These are phyloP conservation scores for Macrotrachela quadricornifera DNA, from an alignment of 1,140 invertebrate genomes.

Conservation along the genomic window DNA sequence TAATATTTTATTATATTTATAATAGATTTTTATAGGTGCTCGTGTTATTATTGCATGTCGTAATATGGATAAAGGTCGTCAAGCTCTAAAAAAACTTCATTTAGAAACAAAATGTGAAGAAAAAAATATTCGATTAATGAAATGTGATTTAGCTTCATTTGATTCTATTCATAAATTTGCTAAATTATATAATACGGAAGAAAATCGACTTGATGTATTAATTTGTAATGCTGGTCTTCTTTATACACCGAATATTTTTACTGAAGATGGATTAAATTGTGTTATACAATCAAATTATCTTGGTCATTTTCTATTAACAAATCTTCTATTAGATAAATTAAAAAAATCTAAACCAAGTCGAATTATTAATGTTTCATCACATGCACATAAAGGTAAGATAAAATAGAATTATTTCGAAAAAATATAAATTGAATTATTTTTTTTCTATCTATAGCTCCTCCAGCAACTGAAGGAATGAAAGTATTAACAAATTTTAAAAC, in stretches of 20 bases:
- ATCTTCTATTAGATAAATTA: too few species aligned
- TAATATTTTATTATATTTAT: too few species aligned
- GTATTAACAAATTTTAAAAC: too few species aligned
- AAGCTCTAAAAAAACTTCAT: neutral
- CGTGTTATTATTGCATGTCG: neutral
- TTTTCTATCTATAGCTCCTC: too few species aligned
- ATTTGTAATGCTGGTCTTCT: conserved; percentile 5
- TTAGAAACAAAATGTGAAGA: conserved; percentile 10
- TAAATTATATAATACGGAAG: neutral
- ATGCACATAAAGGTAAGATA: too few species aligned
- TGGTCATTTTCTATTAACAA: conserved; percentile 20
- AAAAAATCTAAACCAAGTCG: too few species aligned
- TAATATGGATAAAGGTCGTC: neutral
- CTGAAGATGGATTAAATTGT: too few species aligned
- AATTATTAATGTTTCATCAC: too few species aligned
- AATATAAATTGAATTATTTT: too few species aligned
- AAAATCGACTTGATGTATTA: neutral
- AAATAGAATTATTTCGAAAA: too few species aligned
- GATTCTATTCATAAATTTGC: conserved; percentile 3
- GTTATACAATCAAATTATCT: conserved; percentile 35
- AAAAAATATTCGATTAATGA: conserved; percentile 3
- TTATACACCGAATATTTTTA: conserved; percentile 13
- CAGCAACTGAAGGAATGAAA: too few species aligned
- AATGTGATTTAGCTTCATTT: neutral
- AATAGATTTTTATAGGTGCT: neutral